phyloP scores from a whole-genome alignment of 2,113 vertebrate genomes.

The Grallaria varia region DNA sequence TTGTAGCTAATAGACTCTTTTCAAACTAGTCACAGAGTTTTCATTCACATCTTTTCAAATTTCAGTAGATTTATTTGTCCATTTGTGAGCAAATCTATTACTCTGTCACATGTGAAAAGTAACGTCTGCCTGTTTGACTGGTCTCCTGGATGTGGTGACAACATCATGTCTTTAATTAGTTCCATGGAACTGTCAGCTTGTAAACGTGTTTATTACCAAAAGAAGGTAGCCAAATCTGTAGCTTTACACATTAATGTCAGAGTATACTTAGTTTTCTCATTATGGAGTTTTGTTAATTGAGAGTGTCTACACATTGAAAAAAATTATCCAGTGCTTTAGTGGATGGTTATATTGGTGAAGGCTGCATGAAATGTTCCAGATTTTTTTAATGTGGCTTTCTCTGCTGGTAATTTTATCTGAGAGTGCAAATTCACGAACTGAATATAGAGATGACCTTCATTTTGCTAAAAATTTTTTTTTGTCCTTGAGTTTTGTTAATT shows the following conservation, averaged over 20 bases:
- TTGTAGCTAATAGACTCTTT: not conserved
- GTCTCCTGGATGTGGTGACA: not conserved
- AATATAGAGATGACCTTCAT: not conserved
- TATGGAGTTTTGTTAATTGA: not conserved
- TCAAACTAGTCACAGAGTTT: not conserved
- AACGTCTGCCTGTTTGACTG: not conserved
- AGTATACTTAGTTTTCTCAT: not conserved
- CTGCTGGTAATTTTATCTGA: not conserved
- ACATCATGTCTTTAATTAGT: not conserved
- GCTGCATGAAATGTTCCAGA: not conserved
- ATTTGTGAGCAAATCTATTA: not conserved
- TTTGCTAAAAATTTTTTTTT: not conserved
- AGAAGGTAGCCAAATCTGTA: not conserved
- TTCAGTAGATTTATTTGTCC: not conserved
- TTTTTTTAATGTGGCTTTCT: not conserved
- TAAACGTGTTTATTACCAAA: not conserved
- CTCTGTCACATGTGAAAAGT: not conserved
- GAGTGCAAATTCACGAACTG: not conserved
- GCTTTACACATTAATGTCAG: not conserved
- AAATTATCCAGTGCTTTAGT: not conserved
- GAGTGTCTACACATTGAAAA: not conserved
- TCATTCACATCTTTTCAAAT: not conserved
- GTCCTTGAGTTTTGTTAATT: not conserved
- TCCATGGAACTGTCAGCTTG: not conserved
- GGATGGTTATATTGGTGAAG: not conserved